Evolutionary conservation across 2,888 invertebrate genomes (phyloP).

Genomic region (Masnerella sp.): DNA sequence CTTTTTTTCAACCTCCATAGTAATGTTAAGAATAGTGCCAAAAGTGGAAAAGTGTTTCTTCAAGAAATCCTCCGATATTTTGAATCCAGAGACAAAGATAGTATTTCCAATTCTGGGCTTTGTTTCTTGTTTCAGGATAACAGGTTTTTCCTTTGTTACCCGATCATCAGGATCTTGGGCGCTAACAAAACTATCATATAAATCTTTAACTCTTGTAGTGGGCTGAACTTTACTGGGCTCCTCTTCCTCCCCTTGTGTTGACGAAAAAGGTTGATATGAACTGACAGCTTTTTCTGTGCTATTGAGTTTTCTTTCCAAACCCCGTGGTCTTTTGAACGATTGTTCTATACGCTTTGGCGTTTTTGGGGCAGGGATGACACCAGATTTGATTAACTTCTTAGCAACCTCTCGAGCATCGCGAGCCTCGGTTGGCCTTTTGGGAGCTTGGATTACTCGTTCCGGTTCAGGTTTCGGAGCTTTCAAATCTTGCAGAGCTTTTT

Average conservation of each 20-base stretch:
- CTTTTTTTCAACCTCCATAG: conserved; percentile 91
- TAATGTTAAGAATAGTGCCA: conserved; percentile 88
- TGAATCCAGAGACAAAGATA: conserved; percentile 88
- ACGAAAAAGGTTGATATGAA: conserved; percentile 94
- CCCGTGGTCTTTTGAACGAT: conserved; percentile 93
- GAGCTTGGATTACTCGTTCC: conserved; percentile 86
- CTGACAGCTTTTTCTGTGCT: conserved; percentile 86
- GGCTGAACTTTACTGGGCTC: conserved; percentile 77
- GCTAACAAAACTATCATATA: conserved; percentile 88
- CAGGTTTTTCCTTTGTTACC: conserved; percentile 73
- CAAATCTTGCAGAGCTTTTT: conserved; percentile 88
- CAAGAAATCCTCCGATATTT: conserved; percentile 88
- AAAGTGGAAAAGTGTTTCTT: conserved; percentile 86
- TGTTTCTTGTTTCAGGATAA: conserved; percentile 79
- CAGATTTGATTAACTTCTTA: conserved; percentile 95
- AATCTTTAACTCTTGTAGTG: conserved; percentile 81
- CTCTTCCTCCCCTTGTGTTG: conserved; percentile 87
- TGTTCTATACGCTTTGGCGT: conserved; percentile 92
- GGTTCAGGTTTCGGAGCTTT: conserved; percentile 94
- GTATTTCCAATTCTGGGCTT: conserved; percentile 88
- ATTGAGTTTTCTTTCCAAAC: conserved; percentile 86
- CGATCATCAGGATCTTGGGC: conserved; percentile 83
- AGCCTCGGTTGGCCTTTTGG: conserved; percentile 92
- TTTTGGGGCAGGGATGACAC: conserved; percentile 92
- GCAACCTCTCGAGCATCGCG: conserved; percentile 96